phyloP scores from a whole-genome alignment of 2,797 vertebrate species.

The Paratrypauchen microcephalus region DNA sequence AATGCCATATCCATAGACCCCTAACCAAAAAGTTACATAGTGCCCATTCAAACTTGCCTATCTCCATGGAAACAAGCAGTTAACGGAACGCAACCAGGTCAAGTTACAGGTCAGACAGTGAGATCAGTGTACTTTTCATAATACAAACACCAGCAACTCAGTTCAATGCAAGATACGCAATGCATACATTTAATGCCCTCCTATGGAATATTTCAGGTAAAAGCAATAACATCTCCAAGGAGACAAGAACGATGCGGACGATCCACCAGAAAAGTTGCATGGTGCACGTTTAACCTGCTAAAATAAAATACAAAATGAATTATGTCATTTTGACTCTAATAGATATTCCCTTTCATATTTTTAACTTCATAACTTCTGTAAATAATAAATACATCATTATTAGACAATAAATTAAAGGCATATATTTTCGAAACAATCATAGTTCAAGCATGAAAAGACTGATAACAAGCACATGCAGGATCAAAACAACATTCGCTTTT shows the following conservation, averaged over 20 bases:
- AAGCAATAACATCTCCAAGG: no score
- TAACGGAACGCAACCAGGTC: not conserved
- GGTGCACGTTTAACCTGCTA: no score
- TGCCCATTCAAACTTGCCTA: not conserved
- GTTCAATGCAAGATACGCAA: no score
- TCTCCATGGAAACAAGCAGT: not conserved
- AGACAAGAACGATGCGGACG: no score
- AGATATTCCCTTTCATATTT: not conserved
- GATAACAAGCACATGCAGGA: constrained; percentile 35
- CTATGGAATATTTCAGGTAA: no score
- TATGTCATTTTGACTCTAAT: not conserved
- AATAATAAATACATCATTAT: not conserved
- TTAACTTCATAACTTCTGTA: not conserved
- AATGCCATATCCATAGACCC: no score
- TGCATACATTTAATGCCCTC: no score
- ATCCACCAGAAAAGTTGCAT: no score
- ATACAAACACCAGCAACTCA: no score
- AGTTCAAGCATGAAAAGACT: not conserved
- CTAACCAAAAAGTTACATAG: no score
- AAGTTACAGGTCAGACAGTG: not conserved
- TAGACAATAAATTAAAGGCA: not conserved
- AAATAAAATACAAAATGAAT: no score
- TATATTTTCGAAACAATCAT: not conserved
- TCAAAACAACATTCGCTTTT: constrained; percentile 58
- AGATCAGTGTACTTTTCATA: no score